Conservation (phyloP, 2,797 vertebrate species). For the Pagetopsis macropterus region DNA sequence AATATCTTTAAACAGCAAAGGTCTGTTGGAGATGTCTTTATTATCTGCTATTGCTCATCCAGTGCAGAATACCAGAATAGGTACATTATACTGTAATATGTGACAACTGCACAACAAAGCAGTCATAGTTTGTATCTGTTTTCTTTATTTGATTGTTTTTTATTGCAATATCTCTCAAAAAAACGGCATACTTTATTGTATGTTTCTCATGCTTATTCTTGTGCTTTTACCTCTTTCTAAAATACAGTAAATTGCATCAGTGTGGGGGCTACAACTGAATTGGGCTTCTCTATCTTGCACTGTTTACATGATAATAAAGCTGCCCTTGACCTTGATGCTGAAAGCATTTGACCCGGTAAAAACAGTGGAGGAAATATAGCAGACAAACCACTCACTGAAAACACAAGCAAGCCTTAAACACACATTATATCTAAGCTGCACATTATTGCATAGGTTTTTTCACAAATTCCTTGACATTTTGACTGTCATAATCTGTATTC, state of each 20-base stretch:
- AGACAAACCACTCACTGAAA: slow-evolving; percentile 25
- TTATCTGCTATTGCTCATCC: slow-evolving; percentile 6
- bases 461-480: not conserved
- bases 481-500: not conserved
- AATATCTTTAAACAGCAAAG: slow-evolving; percentile 2
- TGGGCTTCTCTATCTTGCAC: slow-evolving; percentile 25
- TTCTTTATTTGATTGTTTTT: not conserved
- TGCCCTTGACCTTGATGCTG: slow-evolving; percentile 56
- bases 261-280: slow-evolving; percentile 14
- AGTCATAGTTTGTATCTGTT: not conserved
- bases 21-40: not conserved
- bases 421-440: not conserved
- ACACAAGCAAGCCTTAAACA: slow-evolving; percentile 17
- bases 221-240: not conserved
- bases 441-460: not conserved
- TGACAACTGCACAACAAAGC: not conserved
- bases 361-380: slow-evolving; percentile 46
- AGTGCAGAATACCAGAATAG: not conserved
- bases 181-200: not conserved
- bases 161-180: not conserved
- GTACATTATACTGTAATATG: slow-evolving; percentile 4
- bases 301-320: slow-evolving; percentile 52
- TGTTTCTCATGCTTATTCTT: not conserved
- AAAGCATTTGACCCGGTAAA: slow-evolving; percentile 59
- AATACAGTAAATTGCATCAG: not conserved